These are phyloP conservation scores for Oligia latruncula DNA, from an alignment of 2,888 invertebrate species.

Conservation along the genomic window DNA sequence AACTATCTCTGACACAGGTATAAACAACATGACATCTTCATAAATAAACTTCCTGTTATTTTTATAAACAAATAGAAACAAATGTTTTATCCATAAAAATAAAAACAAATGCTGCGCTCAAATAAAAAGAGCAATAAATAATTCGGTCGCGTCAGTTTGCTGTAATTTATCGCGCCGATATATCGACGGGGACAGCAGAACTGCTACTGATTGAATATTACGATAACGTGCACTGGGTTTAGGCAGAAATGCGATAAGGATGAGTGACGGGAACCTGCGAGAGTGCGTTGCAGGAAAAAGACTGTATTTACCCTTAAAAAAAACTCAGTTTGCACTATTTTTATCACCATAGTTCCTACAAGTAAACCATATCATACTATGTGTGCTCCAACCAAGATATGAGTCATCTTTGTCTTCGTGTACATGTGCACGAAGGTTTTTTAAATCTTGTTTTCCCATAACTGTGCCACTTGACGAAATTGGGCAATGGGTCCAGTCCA, in stretches of 20 bases:
- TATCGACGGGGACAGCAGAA: slow-evolving; percentile 43
- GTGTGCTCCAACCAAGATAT: too few species aligned
- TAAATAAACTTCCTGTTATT: slow-evolving; percentile 16
- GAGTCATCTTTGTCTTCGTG: too few species aligned
- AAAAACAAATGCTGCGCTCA: slow-evolving; percentile 35
- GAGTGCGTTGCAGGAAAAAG: background rate
- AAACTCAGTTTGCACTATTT: background rate
- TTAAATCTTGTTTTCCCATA: too few species aligned
- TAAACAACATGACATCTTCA: background rate
- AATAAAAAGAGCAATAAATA: slow-evolving; percentile 57
- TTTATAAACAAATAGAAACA: slow-evolving; percentile 18
- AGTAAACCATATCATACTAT: background rate
- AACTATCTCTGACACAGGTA: background rate
- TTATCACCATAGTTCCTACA: background rate
- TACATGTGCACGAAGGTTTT: too few species aligned
- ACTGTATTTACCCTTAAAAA: background rate
- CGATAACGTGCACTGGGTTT: slow-evolving; percentile 32
- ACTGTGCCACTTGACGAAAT: too few species aligned
- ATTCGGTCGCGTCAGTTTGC: slow-evolving; percentile 53
- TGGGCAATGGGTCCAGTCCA: too few species aligned
- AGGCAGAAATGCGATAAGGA: slow-evolving; percentile 14
- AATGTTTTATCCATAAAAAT: slow-evolving; percentile 31
- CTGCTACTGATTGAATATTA: slow-evolving; percentile 40
- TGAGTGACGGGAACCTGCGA: background rate
- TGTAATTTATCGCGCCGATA: slow-evolving; percentile 45